Base-by-base conservation (phyloP, 2,888 invertebrate species). In the Spisula solida region DNA sequence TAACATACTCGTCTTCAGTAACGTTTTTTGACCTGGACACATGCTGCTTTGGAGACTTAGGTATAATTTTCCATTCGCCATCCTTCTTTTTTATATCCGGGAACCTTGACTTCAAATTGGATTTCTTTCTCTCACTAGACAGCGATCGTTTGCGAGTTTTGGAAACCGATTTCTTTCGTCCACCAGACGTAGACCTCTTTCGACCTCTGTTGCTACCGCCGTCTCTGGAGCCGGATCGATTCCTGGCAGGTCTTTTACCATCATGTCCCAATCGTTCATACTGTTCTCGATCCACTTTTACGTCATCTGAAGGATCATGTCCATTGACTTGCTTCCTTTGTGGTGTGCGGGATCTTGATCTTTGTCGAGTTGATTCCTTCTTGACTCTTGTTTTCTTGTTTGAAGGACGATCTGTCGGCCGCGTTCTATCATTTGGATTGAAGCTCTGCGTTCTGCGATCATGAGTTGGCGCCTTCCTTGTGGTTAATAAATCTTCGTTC, bases 71-170 rank as follows among this genome's bases (percentile, higher is more conserved):
- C 85, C 79, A 55, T 82, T 88, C 47, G 5, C 81, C 88, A 18
- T 88, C 88, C 14, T 82, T 82, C 51, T 90, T 88, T 0, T 90
- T 85, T 47, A 92, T 92, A 34, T 91, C 91, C n/a, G 92, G 92
- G 48, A 92, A 92, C 60, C 90, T 70, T 1, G 88, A 85, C 31
- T 89, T 84, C 16, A 86, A 86, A 10, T 60, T 80, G 20, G 88
- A 89, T 75, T 88, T 56, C 47, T 87, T 81, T 20, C 85, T 83
- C 20, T 86, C 79, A 31, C 83, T 51, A 0, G 90, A 88, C 34
- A 41, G 8, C 6, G 88, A 88, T 34, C 91, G 79, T 31, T 88
- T 90, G 16, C 88, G 25, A 20, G 81, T 81, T 51, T 83, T 88
- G 25, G 48, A 20, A 16, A 70, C 29, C 0, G 84, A 79, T 20